Base-by-base conservation (phyloP, 2,113 vertebrate species). In the Gorsachius goisagi region DNA sequence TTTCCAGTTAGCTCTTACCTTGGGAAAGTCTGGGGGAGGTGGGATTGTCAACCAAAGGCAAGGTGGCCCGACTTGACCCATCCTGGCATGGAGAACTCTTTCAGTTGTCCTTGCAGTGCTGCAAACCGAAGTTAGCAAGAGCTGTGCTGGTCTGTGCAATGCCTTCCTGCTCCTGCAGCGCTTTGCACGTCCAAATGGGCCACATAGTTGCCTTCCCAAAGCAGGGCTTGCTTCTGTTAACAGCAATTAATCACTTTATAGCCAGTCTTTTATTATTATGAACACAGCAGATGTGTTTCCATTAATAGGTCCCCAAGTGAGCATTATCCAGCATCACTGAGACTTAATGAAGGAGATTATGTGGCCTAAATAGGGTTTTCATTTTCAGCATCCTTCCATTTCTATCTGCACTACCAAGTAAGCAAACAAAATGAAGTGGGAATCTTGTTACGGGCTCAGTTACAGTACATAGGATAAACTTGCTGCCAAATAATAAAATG, bases 271-370 rank as follows among this genome's bases (percentile, higher is more conserved):
- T 74, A 90, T 91, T 94, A 88, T 64, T 86, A 90, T 32, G 89
- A 77, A 83, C 1, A 9, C 78, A 96, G 89, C 89, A 93, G 91
- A 97, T 96, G 95, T 92, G 88, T 95, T 96, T 97, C 93, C 93
- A 90, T 93, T 96, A 93, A 94, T 84, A 96, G 79, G 87, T 73
- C 83, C 94, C 85, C 33, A 47, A 95, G 94, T 94, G 96, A 97
- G 83, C 75, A 68, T 97, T 88, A 80, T 79, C 84, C 90, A 95
- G 85, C 78, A 73, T 66, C 78, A 15, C 68, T 76, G 87, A 84
- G 82, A 93, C 68, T 94, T 94, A 93, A 95, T 90, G 93, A 94
- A 95, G 90, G 80, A 94, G 92, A 95, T 96, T 95, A 93, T 79
- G 78, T 84, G 73, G 80, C 80, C 95, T 83, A 86, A 94, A 91